Evolutionary conservation across 2,113 vertebrate genomes (phyloP).

Genomic region (Chinchilla lanigera): DNA sequence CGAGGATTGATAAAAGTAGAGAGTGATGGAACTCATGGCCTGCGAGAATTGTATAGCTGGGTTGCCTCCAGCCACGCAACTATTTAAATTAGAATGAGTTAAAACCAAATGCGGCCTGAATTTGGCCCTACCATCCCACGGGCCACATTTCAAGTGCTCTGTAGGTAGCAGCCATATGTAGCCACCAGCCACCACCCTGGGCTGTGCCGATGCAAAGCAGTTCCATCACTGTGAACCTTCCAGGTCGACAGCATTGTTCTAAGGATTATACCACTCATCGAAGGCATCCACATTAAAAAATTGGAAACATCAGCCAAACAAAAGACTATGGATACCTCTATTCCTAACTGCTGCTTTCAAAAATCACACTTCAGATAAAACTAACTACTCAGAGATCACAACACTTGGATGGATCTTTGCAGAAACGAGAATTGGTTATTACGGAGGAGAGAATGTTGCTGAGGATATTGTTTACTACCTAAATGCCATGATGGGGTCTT

Average conservation of each 20-base stretch:
- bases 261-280: neutral
- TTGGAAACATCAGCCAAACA: neutral
- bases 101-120: neutral
- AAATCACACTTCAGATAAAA: neutral
- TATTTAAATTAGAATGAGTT: neutral
- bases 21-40: rapidly evolving
- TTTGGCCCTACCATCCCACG: neutral
- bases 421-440: neutral
- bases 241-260: rapidly evolving
- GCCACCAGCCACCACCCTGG: neutral
- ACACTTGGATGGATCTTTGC: neutral
- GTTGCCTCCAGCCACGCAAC: neutral
- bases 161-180: neutral
- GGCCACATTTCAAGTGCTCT: neutral
- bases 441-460: neutral
- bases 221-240: neutral
- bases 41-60: neutral
- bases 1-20: neutral
- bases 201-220: neutral
- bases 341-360: neutral
- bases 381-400: neutral
- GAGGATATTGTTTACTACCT: neutral
- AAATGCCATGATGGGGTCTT: neutral
- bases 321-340: neutral
- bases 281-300: neutral